Conservation (phyloP, 2,888 invertebrate genomes). For the Cataglyphis rosenhaueri region DNA sequence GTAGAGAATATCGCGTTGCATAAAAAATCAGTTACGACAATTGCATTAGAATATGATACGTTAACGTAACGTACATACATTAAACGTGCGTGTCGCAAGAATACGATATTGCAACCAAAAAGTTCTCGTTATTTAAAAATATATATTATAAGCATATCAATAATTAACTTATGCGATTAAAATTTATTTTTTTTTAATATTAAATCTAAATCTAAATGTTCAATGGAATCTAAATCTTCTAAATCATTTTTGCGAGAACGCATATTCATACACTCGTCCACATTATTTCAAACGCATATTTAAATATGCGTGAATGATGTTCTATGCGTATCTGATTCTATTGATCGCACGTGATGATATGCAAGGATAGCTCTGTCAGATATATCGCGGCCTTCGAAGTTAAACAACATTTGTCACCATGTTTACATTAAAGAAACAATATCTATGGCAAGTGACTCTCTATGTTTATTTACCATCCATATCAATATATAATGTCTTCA, state of each 20-base stretch:
- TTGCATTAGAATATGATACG: constrained; percentile 61
- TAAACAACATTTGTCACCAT: constrained; percentile 52
- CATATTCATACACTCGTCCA: neutral
- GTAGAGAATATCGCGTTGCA: constrained; percentile 66
- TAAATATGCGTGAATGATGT: constrained; percentile 57
- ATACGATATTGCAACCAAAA: constrained; percentile 8
- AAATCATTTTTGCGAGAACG: neutral
- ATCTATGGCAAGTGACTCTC: neutral
- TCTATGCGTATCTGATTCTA: constrained; percentile 71
- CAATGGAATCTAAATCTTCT: neutral
- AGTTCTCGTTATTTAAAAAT: neutral
- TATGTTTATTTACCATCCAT: neutral
- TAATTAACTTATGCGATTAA: neutral
- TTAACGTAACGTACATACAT: constrained; percentile 13
- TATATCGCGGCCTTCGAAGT: constrained; percentile 64
- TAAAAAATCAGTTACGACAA: constrained; percentile 64
- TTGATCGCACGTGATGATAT: constrained; percentile 75
- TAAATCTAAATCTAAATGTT: neutral
- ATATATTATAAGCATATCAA: neutral
- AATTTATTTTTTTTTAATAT: neutral
- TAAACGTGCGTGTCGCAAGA: constrained; percentile 32
- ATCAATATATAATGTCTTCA: neutral
- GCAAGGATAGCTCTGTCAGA: constrained; percentile 72
- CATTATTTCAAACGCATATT: constrained; percentile 48
- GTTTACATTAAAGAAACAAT: constrained; percentile 24